Conservation (phyloP, 2,113 vertebrate species). For the human region GRCh38 chrX:5961001-5961500, state of each 20-base stretch:
- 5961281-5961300: not conserved
- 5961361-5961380: not conserved
- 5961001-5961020: no score
- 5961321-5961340: not conserved
- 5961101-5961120: no score
- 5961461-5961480: not conserved
- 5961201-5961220: not conserved
- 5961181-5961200: fast-evolving
- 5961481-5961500: not conserved
- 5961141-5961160: no score
- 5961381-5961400: not conserved
- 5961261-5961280: not conserved
- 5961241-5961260: not conserved
- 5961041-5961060: no score
- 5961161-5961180: no score
- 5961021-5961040: no score
- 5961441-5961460: not conserved
- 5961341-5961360: not conserved
- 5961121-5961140: no score
- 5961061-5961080: no score
- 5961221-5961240: not conserved
- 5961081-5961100: no score
- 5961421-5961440: not conserved
- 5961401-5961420: not conserved
- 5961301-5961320: not conserved